phyloP scores from a whole-genome alignment of 2,113 vertebrate species.

The Mustela lutreola region DNA sequence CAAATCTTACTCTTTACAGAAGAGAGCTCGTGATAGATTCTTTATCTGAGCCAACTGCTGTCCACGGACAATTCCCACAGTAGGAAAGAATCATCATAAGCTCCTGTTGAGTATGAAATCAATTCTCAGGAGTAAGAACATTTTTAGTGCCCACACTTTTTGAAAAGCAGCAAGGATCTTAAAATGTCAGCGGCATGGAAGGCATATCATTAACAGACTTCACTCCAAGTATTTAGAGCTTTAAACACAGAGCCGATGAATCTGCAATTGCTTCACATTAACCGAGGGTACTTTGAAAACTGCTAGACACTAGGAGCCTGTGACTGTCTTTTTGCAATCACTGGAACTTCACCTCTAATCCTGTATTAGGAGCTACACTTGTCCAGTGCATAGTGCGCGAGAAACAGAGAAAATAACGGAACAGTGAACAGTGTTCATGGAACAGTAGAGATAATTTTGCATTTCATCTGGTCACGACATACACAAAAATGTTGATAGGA shows the following conservation, averaged over 20 bases:
- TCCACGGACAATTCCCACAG: slow-evolving; percentile 61
- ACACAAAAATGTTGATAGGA: not conserved
- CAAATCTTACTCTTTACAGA: slow-evolving; percentile 42
- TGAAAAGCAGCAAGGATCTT: slow-evolving; percentile 69
- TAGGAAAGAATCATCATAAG: slow-evolving; percentile 74
- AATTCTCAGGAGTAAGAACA: slow-evolving; percentile 66
- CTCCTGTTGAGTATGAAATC: slow-evolving; percentile 76
- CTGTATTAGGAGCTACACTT: not conserved
- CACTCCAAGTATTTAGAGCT: slow-evolving; percentile 24
- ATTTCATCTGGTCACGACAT: not conserved
- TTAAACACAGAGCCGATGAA: slow-evolving; percentile 50
- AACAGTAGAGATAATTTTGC: not conserved
- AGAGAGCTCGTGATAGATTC: slow-evolving; percentile 59
- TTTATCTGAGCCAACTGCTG: slow-evolving; percentile 49
- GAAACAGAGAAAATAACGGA: not conserved
- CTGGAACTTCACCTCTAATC: not conserved
- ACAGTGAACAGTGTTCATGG: not conserved
- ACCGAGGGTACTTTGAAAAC: not conserved
- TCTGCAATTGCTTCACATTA: not conserved
- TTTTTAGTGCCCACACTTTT: slow-evolving; percentile 52
- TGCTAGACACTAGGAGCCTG: not conserved
- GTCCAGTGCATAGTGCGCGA: not conserved
- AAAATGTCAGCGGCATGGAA: slow-evolving; percentile 66
- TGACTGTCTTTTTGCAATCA: not conserved
- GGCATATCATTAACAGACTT: slow-evolving; percentile 61